phyloP scores from a whole-genome alignment of 2,888 invertebrate genomes.

The Sminthurinus aureus region DNA sequence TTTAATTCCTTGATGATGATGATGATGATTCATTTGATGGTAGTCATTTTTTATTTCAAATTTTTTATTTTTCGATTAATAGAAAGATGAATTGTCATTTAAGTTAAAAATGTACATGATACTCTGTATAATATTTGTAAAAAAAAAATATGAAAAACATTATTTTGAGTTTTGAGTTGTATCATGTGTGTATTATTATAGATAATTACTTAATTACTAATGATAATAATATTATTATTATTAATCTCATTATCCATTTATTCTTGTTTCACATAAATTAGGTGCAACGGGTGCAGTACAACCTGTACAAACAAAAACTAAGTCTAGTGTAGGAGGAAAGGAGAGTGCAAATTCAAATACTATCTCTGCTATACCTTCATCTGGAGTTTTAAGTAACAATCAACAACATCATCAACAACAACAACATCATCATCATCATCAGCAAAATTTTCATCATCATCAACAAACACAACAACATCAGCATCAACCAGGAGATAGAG shows the following conservation, averaged over 20 bases:
- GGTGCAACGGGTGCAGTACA: neutral
- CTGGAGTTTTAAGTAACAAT: neutral
- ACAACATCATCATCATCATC: neutral
- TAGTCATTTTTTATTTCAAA: no score
- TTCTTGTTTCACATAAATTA: neutral
- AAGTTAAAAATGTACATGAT: neutral
- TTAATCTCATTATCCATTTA: neutral
- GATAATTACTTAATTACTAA: neutral
- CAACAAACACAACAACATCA: neutral
- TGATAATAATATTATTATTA: neutral
- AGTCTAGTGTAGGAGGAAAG: neutral
- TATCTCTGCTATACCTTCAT: neutral
- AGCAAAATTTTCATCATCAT: neutral
- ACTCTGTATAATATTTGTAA: neutral
- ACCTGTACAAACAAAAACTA: slow-evolving; percentile 3
- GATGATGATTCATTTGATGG: no score
- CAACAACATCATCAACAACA: neutral
- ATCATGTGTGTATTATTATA: neutral
- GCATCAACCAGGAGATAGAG: slow-evolving; percentile 3
- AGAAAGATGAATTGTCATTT: neutral
- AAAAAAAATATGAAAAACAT: neutral
- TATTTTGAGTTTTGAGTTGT: neutral
- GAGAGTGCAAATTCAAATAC: neutral
- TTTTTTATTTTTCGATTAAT: neutral
- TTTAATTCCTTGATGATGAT: no score